A percentile compares a stretch with the other conserved stretches of the same genome.
Evolutionary conservation across 2,888 invertebrate species (phyloP).

Genomic region (Chrysina gloriosa): DNA sequence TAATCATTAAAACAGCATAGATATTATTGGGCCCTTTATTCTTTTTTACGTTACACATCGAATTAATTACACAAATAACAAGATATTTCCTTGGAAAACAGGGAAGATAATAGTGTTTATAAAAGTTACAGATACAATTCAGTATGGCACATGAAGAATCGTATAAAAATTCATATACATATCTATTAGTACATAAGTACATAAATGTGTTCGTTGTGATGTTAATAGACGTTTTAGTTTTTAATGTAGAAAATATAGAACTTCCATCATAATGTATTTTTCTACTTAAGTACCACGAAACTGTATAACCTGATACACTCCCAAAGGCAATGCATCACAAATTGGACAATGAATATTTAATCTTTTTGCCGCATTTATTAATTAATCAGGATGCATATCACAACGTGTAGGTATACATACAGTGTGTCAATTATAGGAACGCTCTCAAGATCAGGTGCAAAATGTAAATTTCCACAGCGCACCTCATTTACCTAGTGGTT

Average conservation of each 20-base stretch:
- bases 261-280: neutral
- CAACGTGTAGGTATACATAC: too few relatives aligned
- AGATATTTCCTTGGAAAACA: neutral
- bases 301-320: too few relatives aligned
- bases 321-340: too few relatives aligned
- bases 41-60: constrained; percentile 18
- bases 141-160: constrained; percentile 11
- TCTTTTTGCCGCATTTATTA: too few relatives aligned
- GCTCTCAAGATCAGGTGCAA: too few relatives aligned
- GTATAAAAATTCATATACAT: constrained; percentile 19
- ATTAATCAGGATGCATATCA: too few relatives aligned
- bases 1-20: too few relatives aligned
- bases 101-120: neutral
- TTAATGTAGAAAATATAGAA: constrained; percentile 5
- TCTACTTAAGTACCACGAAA: neutral
- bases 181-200: neutral
- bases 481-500: too few relatives aligned
- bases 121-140: constrained; percentile 7
- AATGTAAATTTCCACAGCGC: too few relatives aligned
- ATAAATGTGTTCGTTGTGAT: neutral
- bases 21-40: constrained; percentile 34
- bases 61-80: constrained; percentile 19
- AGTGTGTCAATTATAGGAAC: too few relatives aligned
- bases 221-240: neutral
- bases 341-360: too few relatives aligned